Percentiles rank a stretch among this genome's conserved stretches.
Conservation (phyloP, 2,113 vertebrate species). For the Urocolius indicus region DNA sequence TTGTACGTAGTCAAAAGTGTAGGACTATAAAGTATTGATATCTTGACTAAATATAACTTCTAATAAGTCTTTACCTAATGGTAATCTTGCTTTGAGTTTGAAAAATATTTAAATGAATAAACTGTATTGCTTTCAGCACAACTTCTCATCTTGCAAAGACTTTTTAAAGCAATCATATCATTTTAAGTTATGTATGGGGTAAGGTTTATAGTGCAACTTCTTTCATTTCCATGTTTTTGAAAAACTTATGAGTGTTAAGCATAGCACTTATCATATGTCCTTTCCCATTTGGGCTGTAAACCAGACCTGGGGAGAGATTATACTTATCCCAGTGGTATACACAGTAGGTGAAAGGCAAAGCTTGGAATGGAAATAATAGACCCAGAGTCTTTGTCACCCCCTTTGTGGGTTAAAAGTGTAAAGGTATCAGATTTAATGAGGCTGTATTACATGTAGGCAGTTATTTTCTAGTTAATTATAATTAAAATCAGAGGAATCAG, state of each 20-base stretch:
- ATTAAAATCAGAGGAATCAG: not conserved
- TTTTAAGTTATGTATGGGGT: not conserved
- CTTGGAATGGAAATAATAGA: not conserved
- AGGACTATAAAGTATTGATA: not conserved
- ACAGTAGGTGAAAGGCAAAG: not conserved
- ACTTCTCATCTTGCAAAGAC: not conserved
- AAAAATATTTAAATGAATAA: not conserved
- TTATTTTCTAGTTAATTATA: constrained; percentile 28
- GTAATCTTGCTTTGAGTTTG: not conserved
- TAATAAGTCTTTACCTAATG: not conserved
- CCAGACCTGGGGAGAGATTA: not conserved
- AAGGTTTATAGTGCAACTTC: not conserved
- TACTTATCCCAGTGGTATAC: not conserved
- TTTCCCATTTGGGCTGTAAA: not conserved
- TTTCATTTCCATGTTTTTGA: not conserved
- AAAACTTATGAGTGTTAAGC: not conserved
- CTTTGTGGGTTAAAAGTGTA: constrained; percentile 38
- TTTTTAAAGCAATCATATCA: not conserved
- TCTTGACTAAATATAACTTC: not conserved
- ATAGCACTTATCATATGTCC: not conserved
- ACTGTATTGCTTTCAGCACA: not conserved
- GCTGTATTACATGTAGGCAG: not conserved
- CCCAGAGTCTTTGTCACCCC: not conserved
- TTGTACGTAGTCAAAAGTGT: not conserved
- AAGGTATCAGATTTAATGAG: constrained; percentile 30